Percentiles rank a stretch among this genome's conserved stretches.
Evolutionary conservation across 2,113 vertebrate genomes (phyloP).

Genomic region (Corythoichthys haematopterus): DNA sequence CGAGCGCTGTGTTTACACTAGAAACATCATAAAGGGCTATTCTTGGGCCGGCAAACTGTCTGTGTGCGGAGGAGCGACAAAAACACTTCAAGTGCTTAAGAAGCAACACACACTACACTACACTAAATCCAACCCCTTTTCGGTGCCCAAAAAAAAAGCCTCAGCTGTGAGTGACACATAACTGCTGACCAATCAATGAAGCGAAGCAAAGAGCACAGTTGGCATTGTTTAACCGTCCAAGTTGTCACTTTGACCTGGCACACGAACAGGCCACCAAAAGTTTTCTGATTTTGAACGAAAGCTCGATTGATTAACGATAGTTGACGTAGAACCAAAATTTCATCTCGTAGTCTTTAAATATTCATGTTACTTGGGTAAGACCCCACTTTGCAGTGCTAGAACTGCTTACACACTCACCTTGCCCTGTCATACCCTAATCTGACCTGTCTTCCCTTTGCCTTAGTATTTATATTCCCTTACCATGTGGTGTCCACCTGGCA

Average conservation of each 20-base stretch:
- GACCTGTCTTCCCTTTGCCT: too few relatives aligned
- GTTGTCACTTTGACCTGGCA: conserved; percentile 23
- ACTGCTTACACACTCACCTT: too few relatives aligned
- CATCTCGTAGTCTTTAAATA: too few relatives aligned
- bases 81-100: conserved; percentile 32
- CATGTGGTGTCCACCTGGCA: too few relatives aligned
- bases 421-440: too few relatives aligned
- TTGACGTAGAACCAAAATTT: not conserved
- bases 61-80: conserved; percentile 14
- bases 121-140: not conserved
- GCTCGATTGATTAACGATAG: not conserved
- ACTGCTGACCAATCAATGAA: conserved; percentile 13
- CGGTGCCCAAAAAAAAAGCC: conserved; percentile 23
- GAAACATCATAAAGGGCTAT: conserved; percentile 37
- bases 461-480: too few relatives aligned
- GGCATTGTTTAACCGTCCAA: not conserved
- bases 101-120: not conserved
- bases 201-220: conserved; percentile 7
- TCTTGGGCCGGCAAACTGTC: conserved; percentile 27
- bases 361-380: too few relatives aligned
- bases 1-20: conserved; percentile 28
- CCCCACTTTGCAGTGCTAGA: too few relatives aligned
- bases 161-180: conserved; percentile 46
- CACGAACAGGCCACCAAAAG: not conserved
- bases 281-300: not conserved